These are phyloP conservation scores for Helicolenus hilgendorfi DNA, from an alignment of 2,797 vertebrate genomes.

Conservation along the genomic window DNA sequence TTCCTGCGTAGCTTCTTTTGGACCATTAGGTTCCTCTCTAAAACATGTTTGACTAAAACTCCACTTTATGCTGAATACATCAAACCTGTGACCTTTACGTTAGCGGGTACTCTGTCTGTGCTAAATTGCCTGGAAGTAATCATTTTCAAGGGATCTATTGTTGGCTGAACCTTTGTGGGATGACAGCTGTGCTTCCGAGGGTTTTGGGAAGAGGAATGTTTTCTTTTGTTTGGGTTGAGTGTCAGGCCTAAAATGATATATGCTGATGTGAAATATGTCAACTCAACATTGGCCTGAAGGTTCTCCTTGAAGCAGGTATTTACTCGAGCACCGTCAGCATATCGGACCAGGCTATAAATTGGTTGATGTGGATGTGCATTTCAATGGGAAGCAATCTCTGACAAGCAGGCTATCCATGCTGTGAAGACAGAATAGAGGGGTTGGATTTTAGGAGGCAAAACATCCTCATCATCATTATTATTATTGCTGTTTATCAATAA, in stretches of 20 bases:
- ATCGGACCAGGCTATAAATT: constrained; percentile 46
- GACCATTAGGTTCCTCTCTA: background rate
- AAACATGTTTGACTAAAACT: background rate
- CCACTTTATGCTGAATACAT: background rate
- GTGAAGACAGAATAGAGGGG: background rate
- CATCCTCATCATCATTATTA: background rate
- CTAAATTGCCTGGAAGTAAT: constrained; percentile 45
- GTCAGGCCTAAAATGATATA: constrained; percentile 50
- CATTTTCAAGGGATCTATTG: constrained; percentile 26
- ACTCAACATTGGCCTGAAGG: constrained; percentile 56
- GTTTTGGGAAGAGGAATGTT: constrained; percentile 7
- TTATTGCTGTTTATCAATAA: background rate
- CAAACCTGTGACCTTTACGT: constrained; percentile 40
- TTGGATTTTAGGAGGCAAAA: constrained; percentile 15
- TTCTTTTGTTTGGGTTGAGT: constrained; percentile 46
- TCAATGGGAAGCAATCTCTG: constrained; percentile 43
- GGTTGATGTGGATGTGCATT: constrained; percentile 44
- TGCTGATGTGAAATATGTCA: constrained; percentile 70
- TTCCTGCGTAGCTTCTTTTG: background rate
- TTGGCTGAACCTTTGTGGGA: constrained; percentile 25
- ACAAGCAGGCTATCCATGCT: constrained; percentile 15
- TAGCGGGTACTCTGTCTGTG: background rate
- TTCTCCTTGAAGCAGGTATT: constrained; percentile 59
- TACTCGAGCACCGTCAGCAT: constrained; percentile 67
- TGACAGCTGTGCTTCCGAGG: constrained; percentile 17